Conservation (phyloP, 1,140 invertebrate species). For the Drosophila pruinosa region DNA sequence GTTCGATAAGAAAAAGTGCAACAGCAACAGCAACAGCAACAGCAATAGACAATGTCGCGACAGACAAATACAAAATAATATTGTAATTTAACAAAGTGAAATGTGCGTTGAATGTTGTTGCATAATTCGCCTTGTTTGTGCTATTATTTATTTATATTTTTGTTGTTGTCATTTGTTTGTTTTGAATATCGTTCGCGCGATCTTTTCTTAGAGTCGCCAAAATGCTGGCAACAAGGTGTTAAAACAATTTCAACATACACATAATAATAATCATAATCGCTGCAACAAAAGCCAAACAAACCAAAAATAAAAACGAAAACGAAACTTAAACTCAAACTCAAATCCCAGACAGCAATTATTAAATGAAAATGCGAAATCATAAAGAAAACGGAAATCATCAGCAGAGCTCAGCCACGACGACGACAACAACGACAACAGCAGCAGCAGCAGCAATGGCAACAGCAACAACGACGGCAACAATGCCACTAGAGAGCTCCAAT, state of each 20-base stretch:
- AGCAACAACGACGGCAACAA: slow-evolving; percentile 21
- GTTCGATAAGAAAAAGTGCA: slow-evolving; percentile 55
- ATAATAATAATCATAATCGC: slow-evolving; percentile 39
- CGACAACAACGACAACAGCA: slow-evolving; percentile 30
- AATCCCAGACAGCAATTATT: slow-evolving; percentile 50
- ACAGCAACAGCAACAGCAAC: slow-evolving; percentile 24
- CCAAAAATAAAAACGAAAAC: slow-evolving; percentile 13
- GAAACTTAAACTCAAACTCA: slow-evolving; percentile 38
- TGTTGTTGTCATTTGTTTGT: neutral
- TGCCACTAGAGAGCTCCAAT: slow-evolving; percentile 29
- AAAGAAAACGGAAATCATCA: slow-evolving; percentile 72
- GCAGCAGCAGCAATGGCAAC: slow-evolving; percentile 13
- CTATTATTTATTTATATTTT: slow-evolving; percentile 20
- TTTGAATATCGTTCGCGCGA: slow-evolving; percentile 16
- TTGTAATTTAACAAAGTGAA: slow-evolving; percentile 65
- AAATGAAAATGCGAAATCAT: slow-evolving; percentile 77
- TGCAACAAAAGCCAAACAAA: slow-evolving; percentile 15
- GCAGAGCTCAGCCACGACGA: slow-evolving; percentile 44
- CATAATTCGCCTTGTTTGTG: slow-evolving; percentile 12
- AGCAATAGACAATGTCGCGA: slow-evolving; percentile 49
- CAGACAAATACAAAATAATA: slow-evolving; percentile 65
- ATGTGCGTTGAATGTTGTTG: slow-evolving; percentile 24
- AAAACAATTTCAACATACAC: slow-evolving; percentile 45
- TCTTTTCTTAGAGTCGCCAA: slow-evolving; percentile 38
- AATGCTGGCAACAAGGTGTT: slow-evolving; percentile 49